These are phyloP conservation scores for Hoplostethus atlanticus DNA, from an alignment of 2,797 vertebrate genomes.

Conservation along the genomic window DNA sequence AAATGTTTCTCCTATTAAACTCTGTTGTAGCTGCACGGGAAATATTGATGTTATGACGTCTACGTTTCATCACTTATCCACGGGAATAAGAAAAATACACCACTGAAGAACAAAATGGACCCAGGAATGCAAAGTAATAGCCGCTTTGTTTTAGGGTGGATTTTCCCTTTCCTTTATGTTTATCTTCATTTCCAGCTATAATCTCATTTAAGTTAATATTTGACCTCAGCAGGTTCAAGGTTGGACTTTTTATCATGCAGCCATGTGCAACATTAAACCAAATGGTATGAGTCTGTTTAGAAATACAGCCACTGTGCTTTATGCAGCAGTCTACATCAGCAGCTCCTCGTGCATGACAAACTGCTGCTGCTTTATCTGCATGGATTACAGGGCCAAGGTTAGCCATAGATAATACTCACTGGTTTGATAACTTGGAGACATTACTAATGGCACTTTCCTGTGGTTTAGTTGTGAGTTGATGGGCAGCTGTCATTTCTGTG, in stretches of 20 bases:
- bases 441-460: too few species aligned
- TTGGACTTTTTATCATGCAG: constrained; percentile 65
- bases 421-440: too few species aligned
- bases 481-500: too few species aligned
- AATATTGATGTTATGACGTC: too few species aligned
- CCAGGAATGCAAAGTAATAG: too few species aligned
- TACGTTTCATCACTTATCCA: too few species aligned
- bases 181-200: constrained; percentile 60
- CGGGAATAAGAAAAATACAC: too few species aligned
- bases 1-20: too few species aligned
- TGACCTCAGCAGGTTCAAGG: constrained; percentile 74
- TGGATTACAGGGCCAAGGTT: constrained; percentile 30
- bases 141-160: too few species aligned
- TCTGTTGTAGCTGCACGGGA: too few species aligned
- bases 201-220: constrained; percentile 74
- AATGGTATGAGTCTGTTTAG: constrained; percentile 16
- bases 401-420: neutral
- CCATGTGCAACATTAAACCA: constrained; percentile 38
- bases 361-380: neutral
- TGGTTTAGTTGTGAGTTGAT: too few species aligned
- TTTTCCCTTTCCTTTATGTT: neutral
- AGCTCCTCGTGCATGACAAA: neutral
- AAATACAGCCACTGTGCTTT: neutral
- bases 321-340: neutral
- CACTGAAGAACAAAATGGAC: too few species aligned